Evolutionary conservation across 2,113 vertebrate genomes (phyloP), one percentile per base, ranked within the genome.

Genomic region (Epinephelus fuscoguttatus): DNA sequence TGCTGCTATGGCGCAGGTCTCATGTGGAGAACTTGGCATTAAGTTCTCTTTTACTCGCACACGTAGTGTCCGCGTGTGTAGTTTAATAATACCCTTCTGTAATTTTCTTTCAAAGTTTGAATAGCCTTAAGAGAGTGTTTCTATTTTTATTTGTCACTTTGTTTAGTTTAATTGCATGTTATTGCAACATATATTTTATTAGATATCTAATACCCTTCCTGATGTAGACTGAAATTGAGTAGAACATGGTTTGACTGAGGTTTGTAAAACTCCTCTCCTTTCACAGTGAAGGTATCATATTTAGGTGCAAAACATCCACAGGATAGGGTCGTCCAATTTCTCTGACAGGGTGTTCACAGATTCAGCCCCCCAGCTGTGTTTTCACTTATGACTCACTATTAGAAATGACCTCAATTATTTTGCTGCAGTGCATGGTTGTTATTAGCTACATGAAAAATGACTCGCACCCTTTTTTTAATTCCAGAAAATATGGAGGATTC

Each of bases 401-500:
- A 57, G 1, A 37, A 40, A 74, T 63, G 2, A 45, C 11, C 37
- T 75, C 0, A 2, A 33, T 27, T 71, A 30, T 55, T 37, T 57
- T 68, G 47, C 45, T 75, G 7, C 23, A 60, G 50, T 50, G 21
- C 25, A 6, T 37, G 11, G 12, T 27, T 70, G 27, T 60, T 25
- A 13, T 60, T 18, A 40, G n/a, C 55, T 19, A 21, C 15, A 21
- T 61, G 13, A 59, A 33, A 3, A 14, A 50, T 60, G 25, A 70
- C 15, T 59, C 11, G 15, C 13, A 13, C 2, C 4, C 10, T 42
- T 56, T 80, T 90, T 70, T 66, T 50, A 37, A 30, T 84, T 83
- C 25, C 68, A 89, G 84, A 63, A 53, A 75, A 76, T 19, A 91
- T 89, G 88, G 90, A 92, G 56, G 50, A 85, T 73, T 66, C 74